Evolutionary conservation across 1,140 invertebrate genomes (phyloP).

Genomic region (Proales similis): DNA sequence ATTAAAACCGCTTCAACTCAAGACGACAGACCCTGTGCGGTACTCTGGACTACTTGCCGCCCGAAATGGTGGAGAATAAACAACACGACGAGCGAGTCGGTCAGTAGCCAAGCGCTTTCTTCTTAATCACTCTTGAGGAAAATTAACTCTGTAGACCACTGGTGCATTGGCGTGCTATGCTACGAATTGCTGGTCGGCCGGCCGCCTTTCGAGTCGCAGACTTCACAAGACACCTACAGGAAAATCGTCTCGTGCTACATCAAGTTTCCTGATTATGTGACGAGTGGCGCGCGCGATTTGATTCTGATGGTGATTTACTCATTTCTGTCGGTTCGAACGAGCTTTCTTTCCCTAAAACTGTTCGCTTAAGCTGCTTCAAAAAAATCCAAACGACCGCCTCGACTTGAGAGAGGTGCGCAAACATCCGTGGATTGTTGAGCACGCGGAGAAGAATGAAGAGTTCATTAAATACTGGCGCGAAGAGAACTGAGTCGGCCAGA

Average conservation of each 20-base stretch:
- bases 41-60: constrained; percentile 86
- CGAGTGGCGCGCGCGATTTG: constrained; percentile 13
- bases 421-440: constrained; percentile 26
- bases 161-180: constrained; percentile 89
- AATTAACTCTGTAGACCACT: constrained; percentile 84
- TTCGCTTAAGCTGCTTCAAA: constrained; percentile 17
- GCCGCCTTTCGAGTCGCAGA: constrained; percentile 65
- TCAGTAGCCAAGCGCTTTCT: too few species aligned
- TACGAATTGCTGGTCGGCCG: constrained; percentile 96
- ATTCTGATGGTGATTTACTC: not conserved
- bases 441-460: constrained; percentile 36
- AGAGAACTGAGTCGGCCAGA: not conserved
- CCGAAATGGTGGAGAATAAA: constrained; percentile 85
- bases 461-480: constrained; percentile 36
- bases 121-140: too few species aligned
- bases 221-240: constrained; percentile 1
- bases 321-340: not conserved
- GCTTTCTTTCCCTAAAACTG: not conserved
- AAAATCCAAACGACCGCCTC: constrained; percentile 11
- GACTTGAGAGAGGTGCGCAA: constrained; percentile 29
- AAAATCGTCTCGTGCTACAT: constrained; percentile 31
- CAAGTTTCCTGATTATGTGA: constrained; percentile 32
- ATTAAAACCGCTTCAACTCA: too few species aligned
- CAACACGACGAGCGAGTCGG: constrained; percentile 58
- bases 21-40: constrained; percentile 84